Conservation (phyloP, 2,797 vertebrate genomes). For the Melanotaenia pygmaea region DNA sequence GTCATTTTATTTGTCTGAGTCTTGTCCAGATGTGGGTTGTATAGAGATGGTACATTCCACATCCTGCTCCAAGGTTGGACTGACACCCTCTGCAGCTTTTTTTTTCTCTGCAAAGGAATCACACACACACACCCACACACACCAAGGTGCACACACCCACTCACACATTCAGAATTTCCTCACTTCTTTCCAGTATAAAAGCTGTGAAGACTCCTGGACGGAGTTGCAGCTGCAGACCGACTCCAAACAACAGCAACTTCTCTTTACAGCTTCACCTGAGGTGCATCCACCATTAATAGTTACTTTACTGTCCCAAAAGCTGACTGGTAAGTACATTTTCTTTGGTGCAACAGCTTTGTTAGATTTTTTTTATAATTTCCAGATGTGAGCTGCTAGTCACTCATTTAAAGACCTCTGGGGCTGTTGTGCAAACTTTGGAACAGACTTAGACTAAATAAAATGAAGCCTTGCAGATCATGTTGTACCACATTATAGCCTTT, state of each 20-base stretch:
- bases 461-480: not conserved
- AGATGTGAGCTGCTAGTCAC: conserved; percentile 36
- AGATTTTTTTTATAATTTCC: conserved; percentile 19
- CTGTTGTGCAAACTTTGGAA: conserved; percentile 17
- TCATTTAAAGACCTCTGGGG: not conserved
- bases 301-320: not conserved
- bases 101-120: conserved; percentile 12
- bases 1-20: conserved; percentile 24
- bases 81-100: conserved; percentile 30
- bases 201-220: conserved; percentile 39
- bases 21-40: conserved; percentile 47
- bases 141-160: conserved; percentile 22
- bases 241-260: conserved; percentile 47
- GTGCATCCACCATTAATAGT: conserved; percentile 15
- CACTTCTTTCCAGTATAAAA: conserved; percentile 62
- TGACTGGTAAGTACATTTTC: not conserved
- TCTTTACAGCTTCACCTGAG: conserved; percentile 34
- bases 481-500: not conserved
- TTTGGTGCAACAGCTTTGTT: conserved; percentile 6
- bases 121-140: conserved; percentile 11
- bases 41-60: conserved; percentile 71
- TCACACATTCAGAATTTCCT: conserved; percentile 33
- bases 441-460: not conserved
- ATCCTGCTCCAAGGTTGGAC: conserved; percentile 65
- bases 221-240: conserved; percentile 46